Evolutionary conservation across 2,113 vertebrate species (phyloP).

Genomic region (Synchiropus splendidus): DNA sequence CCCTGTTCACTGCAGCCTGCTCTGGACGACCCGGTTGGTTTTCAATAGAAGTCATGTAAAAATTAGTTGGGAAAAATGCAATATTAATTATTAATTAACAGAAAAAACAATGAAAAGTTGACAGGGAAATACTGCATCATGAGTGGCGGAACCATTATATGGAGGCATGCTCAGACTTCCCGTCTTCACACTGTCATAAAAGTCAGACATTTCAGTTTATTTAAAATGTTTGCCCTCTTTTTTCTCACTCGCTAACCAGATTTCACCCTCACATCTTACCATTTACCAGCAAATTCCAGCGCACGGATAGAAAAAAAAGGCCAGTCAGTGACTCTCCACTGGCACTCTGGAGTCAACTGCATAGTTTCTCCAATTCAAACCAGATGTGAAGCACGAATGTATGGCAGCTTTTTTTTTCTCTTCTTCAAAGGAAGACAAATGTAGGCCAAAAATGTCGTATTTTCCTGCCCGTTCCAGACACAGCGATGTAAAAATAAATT

Average conservation of each 20-base stretch:
- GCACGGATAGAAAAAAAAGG: constrained; percentile 12
- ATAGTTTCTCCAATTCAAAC: constrained; percentile 70
- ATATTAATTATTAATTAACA: too few species aligned
- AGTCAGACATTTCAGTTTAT: too few species aligned
- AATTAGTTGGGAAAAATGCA: too few species aligned
- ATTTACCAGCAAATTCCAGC: constrained; percentile 51
- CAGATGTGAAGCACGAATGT: constrained; percentile 73
- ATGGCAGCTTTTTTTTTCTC: constrained; percentile 56
- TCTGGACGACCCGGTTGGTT: too few species aligned
- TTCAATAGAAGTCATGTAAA: too few species aligned
- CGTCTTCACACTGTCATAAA: too few species aligned
- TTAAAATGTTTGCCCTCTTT: constrained; percentile 23
- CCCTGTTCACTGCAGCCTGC: too few species aligned
- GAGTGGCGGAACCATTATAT: too few species aligned
- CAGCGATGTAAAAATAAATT: constrained; percentile 53
- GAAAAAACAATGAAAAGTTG: too few species aligned
- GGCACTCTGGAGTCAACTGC: constrained; percentile 64
- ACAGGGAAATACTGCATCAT: too few species aligned
- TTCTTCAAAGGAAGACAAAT: constrained; percentile 56
- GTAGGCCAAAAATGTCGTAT: constrained; percentile 52
- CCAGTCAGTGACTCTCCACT: constrained; percentile 53
- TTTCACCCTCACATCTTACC: constrained; percentile 40
- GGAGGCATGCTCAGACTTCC: too few species aligned
- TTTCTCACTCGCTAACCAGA: constrained; percentile 27
- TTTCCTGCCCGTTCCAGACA: constrained; percentile 28